Evolutionary conservation across 2,797 vertebrate species (phyloP), one percentile per base, ranked within the genome.

Genomic region (Siniperca scherzeri): DNA sequence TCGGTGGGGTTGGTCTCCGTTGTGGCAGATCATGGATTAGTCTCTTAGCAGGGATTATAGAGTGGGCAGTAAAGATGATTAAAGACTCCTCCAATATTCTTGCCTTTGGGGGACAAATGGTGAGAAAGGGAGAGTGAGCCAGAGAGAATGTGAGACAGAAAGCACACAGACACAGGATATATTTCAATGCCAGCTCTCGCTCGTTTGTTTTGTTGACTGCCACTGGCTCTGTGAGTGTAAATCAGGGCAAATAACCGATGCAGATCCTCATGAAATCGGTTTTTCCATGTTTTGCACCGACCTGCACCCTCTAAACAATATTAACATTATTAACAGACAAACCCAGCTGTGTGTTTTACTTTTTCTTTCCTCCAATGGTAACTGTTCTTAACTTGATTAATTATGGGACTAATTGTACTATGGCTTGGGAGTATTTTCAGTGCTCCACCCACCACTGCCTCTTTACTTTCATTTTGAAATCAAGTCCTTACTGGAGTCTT

Each of bases 41-140:
- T 87, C 86, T 92, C 84, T 83, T 84, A 91, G 90, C 88, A 79
- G 77, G 89, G 89, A 94, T 95, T 95, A 95, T 88, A 65, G 88
- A 91, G 88, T 89, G 87, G 91, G 89, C 89, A 91, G 93, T 93
- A 91, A 94, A 92, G 89, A 94, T 93, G 87, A 93, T 93, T 94
- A 92, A 94, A 93, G 87, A 88, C 89, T 91, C 84, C 87, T 91
- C 87, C 85, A 74, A 83, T 92, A 89, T 89, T 89, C 82, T 30
- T 90, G 89, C 87, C 76, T 89, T 89, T 80, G 36, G 72, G 89
- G 80, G 75, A 83, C 75, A 85, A 80, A 73, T 73, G 77, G 87
- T 81, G 83, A 86, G 85, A 83, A 79, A 88, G 71, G 53, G 64
- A 72, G 75, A 77, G 73, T 2, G 57, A 83, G 74, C 61, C 30